Conservation (phyloP, 2,888 invertebrate genomes). For the Trilocha varians region DNA sequence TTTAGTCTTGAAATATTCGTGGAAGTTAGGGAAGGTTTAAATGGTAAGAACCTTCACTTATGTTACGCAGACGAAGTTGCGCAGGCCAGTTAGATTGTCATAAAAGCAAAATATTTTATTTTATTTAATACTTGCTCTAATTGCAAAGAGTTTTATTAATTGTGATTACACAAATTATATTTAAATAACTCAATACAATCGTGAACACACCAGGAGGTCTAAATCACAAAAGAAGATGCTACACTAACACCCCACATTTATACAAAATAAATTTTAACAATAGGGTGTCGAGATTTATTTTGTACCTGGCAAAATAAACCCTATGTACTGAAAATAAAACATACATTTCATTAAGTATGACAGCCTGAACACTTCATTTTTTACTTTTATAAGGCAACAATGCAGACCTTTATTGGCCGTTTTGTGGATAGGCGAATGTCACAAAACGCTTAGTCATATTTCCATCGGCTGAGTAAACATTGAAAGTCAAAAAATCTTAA, state of each 20-base stretch:
- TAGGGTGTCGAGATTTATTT: slow-evolving; percentile 22
- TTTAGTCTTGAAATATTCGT: no score
- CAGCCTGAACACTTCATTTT: slow-evolving; percentile 32
- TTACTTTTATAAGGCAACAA: slow-evolving; percentile 52
- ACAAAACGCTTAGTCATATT: slow-evolving; percentile 52
- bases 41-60: no score
- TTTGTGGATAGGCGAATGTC: slow-evolving; percentile 60
- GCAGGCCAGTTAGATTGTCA: no score
- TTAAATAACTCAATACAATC: slow-evolving; percentile 5
- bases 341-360: slow-evolving; percentile 4
- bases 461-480: slow-evolving; percentile 59
- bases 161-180: slow-evolving; percentile 1
- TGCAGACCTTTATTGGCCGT: slow-evolving; percentile 59
- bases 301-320: slow-evolving; percentile 14
- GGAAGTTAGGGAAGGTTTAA: no score
- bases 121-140: no score
- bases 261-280: slow-evolving; percentile 31
- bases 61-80: no score
- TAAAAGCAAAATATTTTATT: no score
- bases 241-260: slow-evolving; percentile 34
- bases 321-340: slow-evolving; percentile 15
- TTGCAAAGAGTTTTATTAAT: no score
- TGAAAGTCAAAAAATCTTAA: slow-evolving; percentile 23
- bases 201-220: slow-evolving; percentile 35
- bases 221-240: slow-evolving; percentile 27